Evolutionary conservation across 1,140 invertebrate species (phyloP).

Genomic region (Drosophila pachea): DNA sequence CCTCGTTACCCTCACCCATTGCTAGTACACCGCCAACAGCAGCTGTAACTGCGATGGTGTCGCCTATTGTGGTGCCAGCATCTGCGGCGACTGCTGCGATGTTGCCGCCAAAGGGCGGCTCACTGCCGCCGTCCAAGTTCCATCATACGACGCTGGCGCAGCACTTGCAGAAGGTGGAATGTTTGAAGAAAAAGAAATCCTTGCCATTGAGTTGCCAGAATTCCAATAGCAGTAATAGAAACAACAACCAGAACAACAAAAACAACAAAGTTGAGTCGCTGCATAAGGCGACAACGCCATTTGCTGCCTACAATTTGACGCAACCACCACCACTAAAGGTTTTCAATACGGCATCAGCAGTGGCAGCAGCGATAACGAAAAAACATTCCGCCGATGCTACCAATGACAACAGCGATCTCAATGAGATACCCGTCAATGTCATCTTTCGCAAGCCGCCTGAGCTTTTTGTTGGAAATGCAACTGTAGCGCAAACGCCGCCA

Average conservation of each 20-base stretch:
- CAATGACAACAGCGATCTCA: conserved; percentile 67
- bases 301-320: conserved; percentile 46
- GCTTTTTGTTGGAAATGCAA: conserved; percentile 20
- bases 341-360: conserved; percentile 38
- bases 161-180: conserved; percentile 73
- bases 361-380: conserved; percentile 21
- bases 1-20: conserved; percentile 67
- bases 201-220: conserved; percentile 58
- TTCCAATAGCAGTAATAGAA: conserved; percentile 13
- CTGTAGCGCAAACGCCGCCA: not conserved
- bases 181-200: conserved; percentile 65
- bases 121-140: conserved; percentile 74
- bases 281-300: conserved; percentile 32
- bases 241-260: conserved; percentile 48
- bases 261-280: conserved; percentile 40
- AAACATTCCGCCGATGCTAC: conserved; percentile 70
- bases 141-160: conserved; percentile 75
- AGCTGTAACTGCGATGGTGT: conserved; percentile 70
- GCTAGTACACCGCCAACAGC: conserved; percentile 43
- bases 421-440: conserved; percentile 77
- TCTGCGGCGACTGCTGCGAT: conserved; percentile 27
- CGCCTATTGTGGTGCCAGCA: conserved; percentile 55
- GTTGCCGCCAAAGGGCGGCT: conserved; percentile 54
- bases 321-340: conserved; percentile 66
- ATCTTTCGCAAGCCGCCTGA: conserved; percentile 67